Percentiles rank a stretch among this genome's conserved stretches.
Conservation (phyloP, 2,113 vertebrate species). For the Nettapus auritus region DNA sequence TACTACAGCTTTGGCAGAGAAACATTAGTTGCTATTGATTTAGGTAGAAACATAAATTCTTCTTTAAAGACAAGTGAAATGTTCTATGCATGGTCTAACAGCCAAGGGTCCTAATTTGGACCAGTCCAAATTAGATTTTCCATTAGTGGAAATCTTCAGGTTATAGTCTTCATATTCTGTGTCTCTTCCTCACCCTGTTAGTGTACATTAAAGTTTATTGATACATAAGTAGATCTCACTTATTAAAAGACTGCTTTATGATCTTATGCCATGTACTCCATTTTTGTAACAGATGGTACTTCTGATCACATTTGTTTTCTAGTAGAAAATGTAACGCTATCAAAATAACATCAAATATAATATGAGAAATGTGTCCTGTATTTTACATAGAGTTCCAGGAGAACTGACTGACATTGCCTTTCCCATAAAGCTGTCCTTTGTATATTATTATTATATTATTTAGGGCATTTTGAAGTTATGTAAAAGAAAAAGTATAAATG, state of each 20-base stretch:
- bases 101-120: not conserved
- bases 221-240: not conserved
- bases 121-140: not conserved
- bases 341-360: slow-evolving; percentile 16
- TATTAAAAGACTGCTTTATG: not conserved
- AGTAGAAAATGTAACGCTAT: slow-evolving; percentile 29
- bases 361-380: not conserved
- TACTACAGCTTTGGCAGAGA: not conserved
- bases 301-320: slow-evolving; percentile 23
- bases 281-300: not conserved
- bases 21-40: not conserved
- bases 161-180: not conserved
- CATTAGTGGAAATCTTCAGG: not conserved
- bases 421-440: not conserved
- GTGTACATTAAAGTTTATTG: not conserved
- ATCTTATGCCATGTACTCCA: not conserved
- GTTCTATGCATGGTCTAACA: not conserved
- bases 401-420: not conserved
- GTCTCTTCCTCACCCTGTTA: not conserved
- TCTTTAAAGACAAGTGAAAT: not conserved
- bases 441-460: not conserved
- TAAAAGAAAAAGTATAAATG: not conserved
- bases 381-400: not conserved
- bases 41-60: not conserved
- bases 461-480: not conserved